Conservation (phyloP, 2,797 vertebrate genomes). For the Cheirogaleus major region DNA sequence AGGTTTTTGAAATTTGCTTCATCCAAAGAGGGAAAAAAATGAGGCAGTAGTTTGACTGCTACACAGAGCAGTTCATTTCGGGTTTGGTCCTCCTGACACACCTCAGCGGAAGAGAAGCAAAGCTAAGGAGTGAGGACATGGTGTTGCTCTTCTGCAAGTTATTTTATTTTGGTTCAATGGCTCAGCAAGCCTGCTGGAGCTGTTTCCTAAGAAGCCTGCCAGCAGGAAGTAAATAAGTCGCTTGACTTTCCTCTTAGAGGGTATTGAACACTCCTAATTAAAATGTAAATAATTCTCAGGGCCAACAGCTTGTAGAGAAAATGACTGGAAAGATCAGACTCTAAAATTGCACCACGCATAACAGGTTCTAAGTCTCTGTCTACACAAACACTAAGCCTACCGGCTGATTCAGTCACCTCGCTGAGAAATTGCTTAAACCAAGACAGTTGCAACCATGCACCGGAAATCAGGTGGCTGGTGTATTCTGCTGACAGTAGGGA, state of each 20-base stretch:
- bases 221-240: slow-evolving; percentile 44
- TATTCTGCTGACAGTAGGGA: background rate
- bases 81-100: background rate
- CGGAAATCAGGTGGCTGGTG: slow-evolving; percentile 5
- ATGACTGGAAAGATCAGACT: slow-evolving; percentile 25
- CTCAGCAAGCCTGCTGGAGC: background rate
- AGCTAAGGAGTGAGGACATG: background rate
- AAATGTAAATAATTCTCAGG: slow-evolving; percentile 68
- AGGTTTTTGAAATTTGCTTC: background rate
- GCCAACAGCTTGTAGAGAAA: slow-evolving; percentile 47
- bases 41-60: background rate
- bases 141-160: background rate
- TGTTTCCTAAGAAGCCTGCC: slow-evolving; percentile 19
- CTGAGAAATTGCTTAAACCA: background rate
- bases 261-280: slow-evolving; percentile 55
- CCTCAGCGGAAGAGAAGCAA: background rate
- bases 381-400: background rate
- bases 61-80: background rate
- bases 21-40: background rate
- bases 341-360: background rate
- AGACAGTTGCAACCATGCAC: background rate
- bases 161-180: slow-evolving; percentile 30
- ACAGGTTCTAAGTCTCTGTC: slow-evolving; percentile 30
- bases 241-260: background rate
- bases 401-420: background rate